Evolutionary conservation across 2,113 vertebrate genomes (phyloP).

Genomic region (Gambusia affinis): DNA sequence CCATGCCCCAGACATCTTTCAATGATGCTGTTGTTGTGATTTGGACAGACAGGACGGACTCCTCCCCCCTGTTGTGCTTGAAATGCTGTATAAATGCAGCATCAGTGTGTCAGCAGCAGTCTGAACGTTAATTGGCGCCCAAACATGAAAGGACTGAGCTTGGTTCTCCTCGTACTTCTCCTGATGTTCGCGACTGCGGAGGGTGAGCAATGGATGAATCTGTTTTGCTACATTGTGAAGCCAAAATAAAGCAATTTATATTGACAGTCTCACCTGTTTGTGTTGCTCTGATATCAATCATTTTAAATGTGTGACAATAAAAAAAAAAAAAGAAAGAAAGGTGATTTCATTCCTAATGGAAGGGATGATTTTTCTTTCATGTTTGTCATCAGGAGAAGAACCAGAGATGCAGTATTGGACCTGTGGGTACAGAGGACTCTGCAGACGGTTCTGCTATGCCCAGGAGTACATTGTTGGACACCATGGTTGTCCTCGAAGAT

Average conservation of each 20-base stretch:
- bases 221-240: slow-evolving; percentile 31
- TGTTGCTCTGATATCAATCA: background rate
- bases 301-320: background rate
- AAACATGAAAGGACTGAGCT: slow-evolving; percentile 75
- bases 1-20: slow-evolving; percentile 56
- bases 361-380: background rate
- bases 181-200: slow-evolving; percentile 72
- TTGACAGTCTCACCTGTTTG: slow-evolving; percentile 13
- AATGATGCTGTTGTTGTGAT: slow-evolving; percentile 62
- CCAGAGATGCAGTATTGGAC: slow-evolving; percentile 74
- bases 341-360: background rate
- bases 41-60: slow-evolving; percentile 59
- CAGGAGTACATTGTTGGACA: slow-evolving; percentile 77
- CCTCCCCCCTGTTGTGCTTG: slow-evolving; percentile 66
- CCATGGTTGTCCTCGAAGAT: slow-evolving; percentile 79
- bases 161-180: slow-evolving; percentile 74
- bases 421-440: slow-evolving; percentile 81
- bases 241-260: slow-evolving; percentile 14
- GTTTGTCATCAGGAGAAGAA: slow-evolving; percentile 58
- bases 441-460: slow-evolving; percentile 79
- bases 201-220: slow-evolving; percentile 65
- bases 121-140: slow-evolving; percentile 55
- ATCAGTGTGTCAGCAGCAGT: slow-evolving; percentile 56
- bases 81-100: slow-evolving; percentile 78
- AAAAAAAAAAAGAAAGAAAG: too few species aligned